Conservation (phyloP, 2,113 vertebrate genomes). For the Zeus faber region DNA sequence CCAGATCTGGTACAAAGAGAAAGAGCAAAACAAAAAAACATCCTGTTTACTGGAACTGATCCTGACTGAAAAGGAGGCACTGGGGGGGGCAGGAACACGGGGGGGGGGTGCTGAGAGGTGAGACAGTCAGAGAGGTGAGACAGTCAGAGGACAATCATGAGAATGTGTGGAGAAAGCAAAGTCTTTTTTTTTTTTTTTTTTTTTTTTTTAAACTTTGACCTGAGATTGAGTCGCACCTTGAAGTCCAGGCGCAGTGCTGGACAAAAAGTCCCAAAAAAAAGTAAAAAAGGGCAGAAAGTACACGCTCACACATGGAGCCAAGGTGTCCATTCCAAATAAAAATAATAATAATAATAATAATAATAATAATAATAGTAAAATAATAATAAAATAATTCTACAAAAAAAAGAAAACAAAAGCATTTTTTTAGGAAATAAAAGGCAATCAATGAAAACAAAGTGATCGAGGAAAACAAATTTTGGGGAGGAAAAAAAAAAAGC, state of each 20-base stretch:
- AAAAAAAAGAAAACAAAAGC: slow-evolving; percentile 61
- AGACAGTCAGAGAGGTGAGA: slow-evolving; percentile 16
- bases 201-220: too few species aligned
- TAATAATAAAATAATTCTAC: slow-evolving; percentile 64
- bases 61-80: slow-evolving; percentile 52
- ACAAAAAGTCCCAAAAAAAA: slow-evolving; percentile 54
- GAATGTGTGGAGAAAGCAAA: slow-evolving; percentile 67
- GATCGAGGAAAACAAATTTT: slow-evolving; percentile 77
- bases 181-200: too few species aligned
- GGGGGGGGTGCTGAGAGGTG: neutral
- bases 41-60: slow-evolving; percentile 31
- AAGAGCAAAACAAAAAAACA: too few species aligned
- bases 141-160: slow-evolving; percentile 45
- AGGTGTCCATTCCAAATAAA: slow-evolving; percentile 69
- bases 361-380: slow-evolving; percentile 65
- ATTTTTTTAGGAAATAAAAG: slow-evolving; percentile 78
- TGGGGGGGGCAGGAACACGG: too few species aligned
- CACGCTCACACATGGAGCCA: slow-evolving; percentile 65
- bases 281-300: slow-evolving; percentile 67
- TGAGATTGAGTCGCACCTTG: slow-evolving; percentile 84
- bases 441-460: slow-evolving; percentile 85
- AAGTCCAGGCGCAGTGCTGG: slow-evolving; percentile 63
- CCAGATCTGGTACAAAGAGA: slow-evolving; percentile 38
- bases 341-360: slow-evolving; percentile 62
- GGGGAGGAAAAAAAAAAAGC: slow-evolving; percentile 52